Evolutionary conservation across 2,888 invertebrate species (phyloP), one percentile per base, ranked within the genome.

Genomic region (Himalopsyche kuldschensis): DNA sequence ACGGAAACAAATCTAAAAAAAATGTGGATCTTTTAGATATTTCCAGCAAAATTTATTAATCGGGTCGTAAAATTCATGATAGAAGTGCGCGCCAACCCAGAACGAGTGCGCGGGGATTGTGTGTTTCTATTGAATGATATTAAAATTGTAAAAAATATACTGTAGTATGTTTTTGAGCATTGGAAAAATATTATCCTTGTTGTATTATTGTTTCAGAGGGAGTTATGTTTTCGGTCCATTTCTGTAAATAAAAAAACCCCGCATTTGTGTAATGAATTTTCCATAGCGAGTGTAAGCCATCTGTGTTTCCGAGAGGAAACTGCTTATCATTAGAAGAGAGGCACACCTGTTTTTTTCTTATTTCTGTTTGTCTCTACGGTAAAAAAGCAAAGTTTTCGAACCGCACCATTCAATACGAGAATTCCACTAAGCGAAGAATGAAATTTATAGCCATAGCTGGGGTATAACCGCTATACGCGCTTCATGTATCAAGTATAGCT

Each of bases 361-460:
- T 15, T 55, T 20, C 10, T 55, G 55, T 20, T 24, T 55, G 20
- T 55, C 55, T 55, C 20, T 55, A 10, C 8, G 6, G 20, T 55
- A 24, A 55, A 55, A 55, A 20, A 24, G 20, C 6, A 55, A 79
- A 75, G 75, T 82, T 78, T 82, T 82, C 78, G 79, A 82, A 82
- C 78, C 27, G 78, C 75, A 41, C 78, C 79, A 75, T 82, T 82
- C 78, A 78, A 82, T 79, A 82, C 82, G 82, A 76, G 35, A 82
- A 82, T 24, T 24, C 20, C 10, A 24, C 55, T 20, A 55, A 55
- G 55, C 55, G 55, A 55, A 55, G 20, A 55, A 55, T 3, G 55
- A 55, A 55, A 55, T 24, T 55, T 55, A 24, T 24, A 20, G 20
- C 55, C 24, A 6, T 3, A 6, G 41, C 41, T 41, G 3, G 41